Evolutionary conservation across 1,140 invertebrate species (phyloP), one percentile per base, ranked within the genome.

Genomic region (Eufriesea mexicana): DNA sequence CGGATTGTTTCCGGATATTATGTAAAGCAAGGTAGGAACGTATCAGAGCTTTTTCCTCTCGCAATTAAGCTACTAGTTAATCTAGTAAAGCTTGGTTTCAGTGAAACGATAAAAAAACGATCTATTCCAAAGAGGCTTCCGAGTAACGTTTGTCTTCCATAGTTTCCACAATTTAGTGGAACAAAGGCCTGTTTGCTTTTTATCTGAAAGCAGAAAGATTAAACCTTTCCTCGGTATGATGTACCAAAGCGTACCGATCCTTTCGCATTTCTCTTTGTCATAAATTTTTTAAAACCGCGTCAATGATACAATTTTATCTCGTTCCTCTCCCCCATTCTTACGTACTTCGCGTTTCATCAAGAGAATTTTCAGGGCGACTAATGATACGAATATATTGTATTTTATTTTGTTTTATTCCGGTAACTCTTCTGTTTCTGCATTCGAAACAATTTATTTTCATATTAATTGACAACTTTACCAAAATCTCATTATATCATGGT

Each of bases 111-210:
- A n/a, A 42, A 73, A n/a, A 73, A 73, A 73, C 71, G 54, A 73
- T 73, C 54, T 57, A 57, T 73, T 51, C 8, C 25, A n/a, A 73
- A 73, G 23, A 42, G 54, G 47, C 28, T 70, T 54, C n/a, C 54
- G 14, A 54, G 71, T 35, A 42, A 55, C 25, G 25, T 73, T 73
- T 57, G 28, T 42, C 49, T 55, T 73, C 23, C 54, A n/a, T 57
- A 42, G 45, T 28, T 28, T 73, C 35, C 35, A 55, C 28, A 57
- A 57, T 73, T 57, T 45, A 57, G 54, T n/a, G 14, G 71, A 42
- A 51, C 71, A 73, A 73, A 73, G n/a, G 71, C 18, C 2, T 73
- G 23, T 73, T 73, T 73, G 71, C 54, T 57, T 73, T 73, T 73
- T 57, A 57, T 28, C 54, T 73, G 23, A 73, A 55, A 45, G 10